Evolutionary conservation across 2,888 invertebrate genomes (phyloP).

Genomic region (Hipparchia sbordonii): DNA sequence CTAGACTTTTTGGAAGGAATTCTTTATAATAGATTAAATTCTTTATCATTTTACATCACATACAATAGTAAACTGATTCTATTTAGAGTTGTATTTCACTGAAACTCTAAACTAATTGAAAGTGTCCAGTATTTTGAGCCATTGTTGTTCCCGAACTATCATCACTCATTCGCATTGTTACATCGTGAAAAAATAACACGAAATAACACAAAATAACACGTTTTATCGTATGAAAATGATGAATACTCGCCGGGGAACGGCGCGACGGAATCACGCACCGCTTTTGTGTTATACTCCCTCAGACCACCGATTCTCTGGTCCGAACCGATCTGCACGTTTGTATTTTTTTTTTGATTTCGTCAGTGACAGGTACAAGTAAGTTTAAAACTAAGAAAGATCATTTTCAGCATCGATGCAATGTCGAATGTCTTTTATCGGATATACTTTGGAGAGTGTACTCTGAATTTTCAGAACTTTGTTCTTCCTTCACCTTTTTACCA

Average conservation of each 20-base stretch:
- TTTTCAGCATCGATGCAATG: too few species aligned
- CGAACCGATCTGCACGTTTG: neutral
- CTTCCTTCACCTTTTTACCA: too few species aligned
- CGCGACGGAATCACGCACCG: slow-evolving; percentile 46
- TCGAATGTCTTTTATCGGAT: too few species aligned
- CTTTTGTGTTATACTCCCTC: slow-evolving; percentile 39
- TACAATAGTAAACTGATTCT: too few species aligned
- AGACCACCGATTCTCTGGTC: neutral
- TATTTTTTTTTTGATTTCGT: neutral
- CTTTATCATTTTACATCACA: too few species aligned
- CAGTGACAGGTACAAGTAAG: too few species aligned
- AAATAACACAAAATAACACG: slow-evolving; percentile 44
- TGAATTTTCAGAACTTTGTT: too few species aligned
- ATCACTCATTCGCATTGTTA: slow-evolving; percentile 56
- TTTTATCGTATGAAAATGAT: slow-evolving; percentile 62
- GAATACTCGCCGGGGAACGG: slow-evolving; percentile 45
- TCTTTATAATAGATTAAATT: too few species aligned
- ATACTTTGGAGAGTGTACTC: too few species aligned
- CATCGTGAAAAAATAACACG: slow-evolving; percentile 33
- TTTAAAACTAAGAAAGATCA: too few species aligned
- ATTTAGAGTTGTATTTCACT: neutral
- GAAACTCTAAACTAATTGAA: slow-evolving; percentile 3
- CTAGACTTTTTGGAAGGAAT: too few species aligned
- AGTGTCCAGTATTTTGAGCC: slow-evolving; percentile 6
- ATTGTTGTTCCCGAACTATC: slow-evolving; percentile 41